Evolutionary conservation across 2,888 invertebrate genomes (phyloP), one percentile per base, ranked within the genome.

Genomic region (Idaea aversata): DNA sequence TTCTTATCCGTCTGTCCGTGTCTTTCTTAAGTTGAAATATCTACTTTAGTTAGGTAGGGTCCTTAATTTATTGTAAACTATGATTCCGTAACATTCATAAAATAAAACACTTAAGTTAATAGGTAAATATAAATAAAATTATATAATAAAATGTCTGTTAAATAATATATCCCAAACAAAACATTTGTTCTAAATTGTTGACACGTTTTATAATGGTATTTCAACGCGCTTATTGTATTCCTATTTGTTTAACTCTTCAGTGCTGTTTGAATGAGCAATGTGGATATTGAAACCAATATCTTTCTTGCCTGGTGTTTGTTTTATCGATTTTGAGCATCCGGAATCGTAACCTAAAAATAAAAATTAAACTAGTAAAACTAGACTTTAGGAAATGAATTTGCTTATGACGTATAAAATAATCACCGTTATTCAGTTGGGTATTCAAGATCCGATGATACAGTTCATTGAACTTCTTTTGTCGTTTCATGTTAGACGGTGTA

Each of bases 401-500:
- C 1, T 62, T 35, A 15, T 15, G 61, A 64, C 67, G 6, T 47
- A 47, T 3, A 47, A 13, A 16, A 59, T 5, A 10, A 76, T 61
- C 71, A 90, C 90, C 84, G 66, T 82, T 84, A 68, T 83, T 84
- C 38, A 86, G 67, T 66, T 90, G 88, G 38, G 82, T 78, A 67
- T 88, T 88, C 15, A 91, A 74, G 69, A 93, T 90, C 60, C 88
- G 86, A 72, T 91, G 91, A 71, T 93, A 93, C 6, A 93, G 75
- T 76, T 90, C 90, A 70, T 89, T 91, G 64, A 92, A 93, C 73
- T 89, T 91, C 73, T 88, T 92, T 67, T 92, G 91, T 0, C 92
- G 82, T 67, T 86, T 88, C 70, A 93, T 79, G 74, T 91, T 92
- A 15, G 93, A 91, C 15, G 91, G 88, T 5, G 93, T 90, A 15